Evolutionary conservation across 2,797 vertebrate species (phyloP).

Genomic region (Myiotriccus ornatus): DNA sequence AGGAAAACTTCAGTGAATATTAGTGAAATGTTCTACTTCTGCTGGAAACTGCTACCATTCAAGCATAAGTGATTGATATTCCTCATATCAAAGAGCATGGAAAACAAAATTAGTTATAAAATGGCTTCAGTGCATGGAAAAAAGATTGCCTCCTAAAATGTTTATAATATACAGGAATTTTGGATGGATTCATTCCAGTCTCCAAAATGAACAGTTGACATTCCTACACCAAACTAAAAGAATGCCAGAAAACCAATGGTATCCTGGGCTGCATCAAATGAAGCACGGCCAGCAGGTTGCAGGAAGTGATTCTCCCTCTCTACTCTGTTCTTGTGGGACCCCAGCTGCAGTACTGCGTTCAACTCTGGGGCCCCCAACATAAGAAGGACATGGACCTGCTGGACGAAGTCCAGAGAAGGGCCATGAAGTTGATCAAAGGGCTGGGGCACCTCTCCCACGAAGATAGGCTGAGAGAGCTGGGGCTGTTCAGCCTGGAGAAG

Average conservation of each 20-base stretch:
- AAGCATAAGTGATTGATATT: slow-evolving; percentile 48
- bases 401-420: neutral
- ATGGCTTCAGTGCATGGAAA: neutral
- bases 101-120: slow-evolving; percentile 31
- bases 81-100: neutral
- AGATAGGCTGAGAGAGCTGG: neutral
- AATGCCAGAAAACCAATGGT: neutral
- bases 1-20: neutral
- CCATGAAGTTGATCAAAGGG: neutral
- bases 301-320: neutral
- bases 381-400: neutral
- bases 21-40: neutral
- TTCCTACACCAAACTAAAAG: neutral
- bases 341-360: neutral
- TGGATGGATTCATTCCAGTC: neutral
- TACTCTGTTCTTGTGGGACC: fast-evolving
- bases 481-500: neutral
- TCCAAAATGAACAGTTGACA: neutral
- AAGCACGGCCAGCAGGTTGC: neutral
- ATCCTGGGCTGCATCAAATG: neutral
- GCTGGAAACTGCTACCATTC: neutral
- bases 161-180: neutral
- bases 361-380: fast-evolving
- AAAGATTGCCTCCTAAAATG: neutral
- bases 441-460: neutral